Percentiles rank a stretch among this genome's conserved stretches.
phyloP scores from a whole-genome alignment of 1,140 invertebrate species.

The Eupristina koningsbergeri region DNA sequence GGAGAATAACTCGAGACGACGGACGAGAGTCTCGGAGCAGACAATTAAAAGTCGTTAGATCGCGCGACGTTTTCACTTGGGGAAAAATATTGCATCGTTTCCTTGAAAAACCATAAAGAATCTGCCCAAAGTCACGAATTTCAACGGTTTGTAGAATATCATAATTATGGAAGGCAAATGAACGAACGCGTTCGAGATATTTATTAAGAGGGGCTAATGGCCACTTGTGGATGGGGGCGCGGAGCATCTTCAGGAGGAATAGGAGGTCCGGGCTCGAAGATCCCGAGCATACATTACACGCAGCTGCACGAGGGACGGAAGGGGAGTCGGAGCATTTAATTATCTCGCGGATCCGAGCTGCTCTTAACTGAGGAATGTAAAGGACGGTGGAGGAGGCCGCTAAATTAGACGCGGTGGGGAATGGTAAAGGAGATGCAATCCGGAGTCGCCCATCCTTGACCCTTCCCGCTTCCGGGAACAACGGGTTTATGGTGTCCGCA shows the following conservation, averaged over 20 bases:
- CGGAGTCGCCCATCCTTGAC: background rate
- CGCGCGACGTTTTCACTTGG: background rate
- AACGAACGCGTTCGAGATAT: background rate
- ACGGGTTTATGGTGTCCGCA: background rate
- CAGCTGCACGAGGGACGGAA: background rate
- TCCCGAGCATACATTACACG: too few species aligned
- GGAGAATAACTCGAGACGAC: background rate
- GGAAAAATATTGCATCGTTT: constrained; percentile 23
- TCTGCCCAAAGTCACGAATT: background rate
- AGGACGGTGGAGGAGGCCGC: background rate
- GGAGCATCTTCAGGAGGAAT: too few species aligned
- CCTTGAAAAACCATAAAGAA: constrained; percentile 32
- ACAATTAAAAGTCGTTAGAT: constrained; percentile 18
- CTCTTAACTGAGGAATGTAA: background rate
- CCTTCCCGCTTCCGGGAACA: constrained; percentile 1
- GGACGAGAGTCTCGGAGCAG: background rate
- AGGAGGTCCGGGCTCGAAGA: too few species aligned
- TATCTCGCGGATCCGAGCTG: background rate
- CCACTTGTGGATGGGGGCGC: background rate
- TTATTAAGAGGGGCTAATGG: background rate
- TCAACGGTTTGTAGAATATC: background rate
- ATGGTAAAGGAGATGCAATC: background rate
- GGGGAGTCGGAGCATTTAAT: background rate
- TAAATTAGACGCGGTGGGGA: background rate
- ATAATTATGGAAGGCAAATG: background rate